Evolutionary conservation across 2,888 invertebrate genomes (phyloP), one percentile per base, ranked within the genome.

Genomic region (Pristionchus japonicus): DNA sequence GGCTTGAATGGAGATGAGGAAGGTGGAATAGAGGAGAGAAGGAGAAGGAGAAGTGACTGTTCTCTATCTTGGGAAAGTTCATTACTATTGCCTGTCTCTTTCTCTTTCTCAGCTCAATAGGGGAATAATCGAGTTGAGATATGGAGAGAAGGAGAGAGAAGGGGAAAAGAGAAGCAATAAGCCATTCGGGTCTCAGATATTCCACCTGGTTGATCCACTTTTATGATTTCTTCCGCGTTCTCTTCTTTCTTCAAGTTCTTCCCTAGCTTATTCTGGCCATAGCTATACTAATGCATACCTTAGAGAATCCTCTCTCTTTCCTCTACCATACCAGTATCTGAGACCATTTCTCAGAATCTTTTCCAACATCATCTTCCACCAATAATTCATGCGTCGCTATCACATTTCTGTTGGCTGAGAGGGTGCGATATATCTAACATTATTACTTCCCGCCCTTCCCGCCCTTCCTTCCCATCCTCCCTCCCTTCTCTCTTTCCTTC

Each of bases 41-140:
- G 27, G 20, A 23, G 11, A 27, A 1, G n/a, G 27, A 61, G 23
- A 27, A 61, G 27, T 61, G 61, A n/a, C 57, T n/a, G 57, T 57
- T 57, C 23, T 57, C 31, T 27, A 67, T 67, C 34, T 67, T 67
- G 64, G 64, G 34, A 31, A 31, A 67, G 64, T 67, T 67, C 64
- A 34, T 67, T 31, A 31, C 9, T 34, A 67, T 57, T n/a, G 57
- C 57, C 57, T 57, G 15, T 4, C 57, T 67, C 15, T 67, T 31
- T 67, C 31, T 4, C 57, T 67, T 31, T 67, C 64, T 67, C 31
- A 67, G 64, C 74, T 74, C 74, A 74, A 27, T 74, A 74, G n/a
- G 74, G 74, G 40, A 74, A 74, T 74, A 74, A 74, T 74, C 74
- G 37, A 74, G 74, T 74, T 74, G 74, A 74, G 74, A 74, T 37